A percentile compares a stretch with the other conserved stretches of the same genome.
These are phyloP conservation scores for Idris sp. DNA, from an alignment of 1,140 invertebrate species.

Conservation along the genomic window DNA sequence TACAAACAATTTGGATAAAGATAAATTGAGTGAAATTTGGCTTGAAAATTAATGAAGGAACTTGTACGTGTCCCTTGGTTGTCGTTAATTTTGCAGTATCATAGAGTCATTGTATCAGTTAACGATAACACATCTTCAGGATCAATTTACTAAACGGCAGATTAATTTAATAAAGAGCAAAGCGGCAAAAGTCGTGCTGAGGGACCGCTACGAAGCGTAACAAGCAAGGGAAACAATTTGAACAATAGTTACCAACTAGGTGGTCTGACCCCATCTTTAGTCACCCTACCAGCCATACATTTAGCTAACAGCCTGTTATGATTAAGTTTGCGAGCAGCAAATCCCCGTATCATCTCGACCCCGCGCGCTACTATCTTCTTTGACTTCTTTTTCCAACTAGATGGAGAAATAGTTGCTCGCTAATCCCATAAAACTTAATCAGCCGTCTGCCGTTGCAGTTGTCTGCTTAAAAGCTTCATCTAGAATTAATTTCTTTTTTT, in stretches of 20 bases:
- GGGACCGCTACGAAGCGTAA: conserved; percentile 65
- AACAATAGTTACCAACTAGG: conserved; percentile 68
- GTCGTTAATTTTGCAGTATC: conserved; percentile 59
- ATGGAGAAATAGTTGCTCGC: conserved; percentile 39
- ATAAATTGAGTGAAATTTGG: conserved; percentile 41
- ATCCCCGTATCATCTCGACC: conserved; percentile 52
- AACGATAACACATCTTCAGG: conserved; percentile 64
- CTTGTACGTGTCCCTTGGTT: conserved; percentile 37
- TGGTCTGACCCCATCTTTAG: conserved; percentile 66
- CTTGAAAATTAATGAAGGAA: conserved; percentile 56
- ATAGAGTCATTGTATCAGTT: conserved; percentile 61
- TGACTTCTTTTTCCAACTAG: conserved; percentile 27
- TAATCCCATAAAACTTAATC: conserved; percentile 48
- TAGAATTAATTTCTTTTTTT: too few relatives aligned
- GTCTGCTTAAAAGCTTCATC: too few relatives aligned
- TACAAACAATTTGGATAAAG: conserved; percentile 20
- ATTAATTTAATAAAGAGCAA: conserved; percentile 75
- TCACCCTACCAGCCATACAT: conserved; percentile 69
- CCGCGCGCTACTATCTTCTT: conserved; percentile 5
- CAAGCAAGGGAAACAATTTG: conserved; percentile 64
- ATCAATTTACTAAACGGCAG: conserved; percentile 76
- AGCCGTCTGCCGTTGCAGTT: conserved; percentile 12
- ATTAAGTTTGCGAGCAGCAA: conserved; percentile 70
- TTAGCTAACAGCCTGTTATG: conserved; percentile 76
- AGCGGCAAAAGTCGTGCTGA: conserved; percentile 62